phyloP scores from a whole-genome alignment of 1,140 invertebrate species.

The Hyposmocoma kahamanoa region DNA sequence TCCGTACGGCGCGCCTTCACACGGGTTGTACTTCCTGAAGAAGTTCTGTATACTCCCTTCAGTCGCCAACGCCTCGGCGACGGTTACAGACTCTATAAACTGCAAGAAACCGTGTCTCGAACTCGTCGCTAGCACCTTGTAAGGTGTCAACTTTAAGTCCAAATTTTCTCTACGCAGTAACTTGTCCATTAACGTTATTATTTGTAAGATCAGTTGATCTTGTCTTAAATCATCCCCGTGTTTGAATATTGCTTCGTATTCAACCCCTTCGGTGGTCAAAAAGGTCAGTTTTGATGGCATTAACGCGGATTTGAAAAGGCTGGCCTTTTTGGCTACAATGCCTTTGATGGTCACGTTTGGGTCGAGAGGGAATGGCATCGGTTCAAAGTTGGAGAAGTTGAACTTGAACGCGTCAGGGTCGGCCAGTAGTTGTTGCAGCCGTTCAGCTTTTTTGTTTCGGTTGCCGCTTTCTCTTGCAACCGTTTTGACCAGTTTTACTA shows the following conservation, averaged over 20 bases:
- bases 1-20: conserved; percentile 90
- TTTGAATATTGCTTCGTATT: conserved; percentile 99
- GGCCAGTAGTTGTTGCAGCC: conserved; percentile 86
- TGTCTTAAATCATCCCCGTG: conserved; percentile 98
- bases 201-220: conserved; percentile 97
- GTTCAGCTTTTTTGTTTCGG: conserved; percentile 93
- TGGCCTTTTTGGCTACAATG: conserved; percentile 91
- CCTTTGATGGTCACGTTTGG: conserved; percentile 92
- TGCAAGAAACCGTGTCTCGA: conserved; percentile 97
- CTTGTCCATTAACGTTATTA: conserved; percentile 99
- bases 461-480: conserved; percentile 95
- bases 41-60: conserved; percentile 94
- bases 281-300: conserved; percentile 99
- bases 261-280: conserved; percentile 84
- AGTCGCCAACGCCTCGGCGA: conserved; percentile 91
- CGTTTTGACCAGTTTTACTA: conserved; percentile 92
- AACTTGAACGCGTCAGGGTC: conserved; percentile 89
- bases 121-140: conserved; percentile 93
- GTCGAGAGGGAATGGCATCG: conserved; percentile 95
- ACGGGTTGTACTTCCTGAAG: conserved; percentile 92
- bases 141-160: conserved; percentile 96
- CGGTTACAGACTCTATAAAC: conserved; percentile 95
- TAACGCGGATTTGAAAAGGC: conserved; percentile 96
- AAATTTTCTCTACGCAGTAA: conserved; percentile 93
- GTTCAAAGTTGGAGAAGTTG: conserved; percentile 94